Conservation (phyloP, 2,888 invertebrate genomes). For the Embidobia sp. region DNA sequence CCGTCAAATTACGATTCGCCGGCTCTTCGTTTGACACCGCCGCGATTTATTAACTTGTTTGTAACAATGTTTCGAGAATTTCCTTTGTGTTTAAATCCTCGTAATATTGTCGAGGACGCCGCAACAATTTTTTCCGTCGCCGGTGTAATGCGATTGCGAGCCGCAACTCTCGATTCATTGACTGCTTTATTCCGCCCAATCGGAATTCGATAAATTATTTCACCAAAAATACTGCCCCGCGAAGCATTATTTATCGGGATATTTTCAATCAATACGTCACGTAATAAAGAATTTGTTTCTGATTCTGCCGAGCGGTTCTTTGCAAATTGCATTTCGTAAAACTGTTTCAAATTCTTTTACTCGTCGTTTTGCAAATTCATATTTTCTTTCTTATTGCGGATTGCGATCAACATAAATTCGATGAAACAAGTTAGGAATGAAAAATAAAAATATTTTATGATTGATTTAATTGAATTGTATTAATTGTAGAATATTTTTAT, state of each 20-base stretch:
- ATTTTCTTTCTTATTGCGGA: no score
- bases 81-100: constrained; percentile 14
- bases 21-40: constrained; percentile 21
- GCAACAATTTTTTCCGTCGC: constrained; percentile 10
- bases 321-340: no score
- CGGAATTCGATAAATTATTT: constrained; percentile 42
- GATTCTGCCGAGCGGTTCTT: no score
- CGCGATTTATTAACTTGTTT: constrained; percentile 34
- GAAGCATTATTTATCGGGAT: constrained; percentile 15
- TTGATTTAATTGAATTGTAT: no score
- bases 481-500: no score
- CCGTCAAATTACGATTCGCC: constrained; percentile 4
- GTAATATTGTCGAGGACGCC: constrained; percentile 8
- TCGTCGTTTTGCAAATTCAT: no score
- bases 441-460: no score
- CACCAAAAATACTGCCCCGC: constrained; percentile 9
- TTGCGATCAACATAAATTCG: no score
- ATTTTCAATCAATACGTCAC: constrained; percentile 22
- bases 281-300: no score
- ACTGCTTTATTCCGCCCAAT: constrained; percentile 27
- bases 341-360: no score
- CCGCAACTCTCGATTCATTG: constrained; percentile 24
- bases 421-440: no score
- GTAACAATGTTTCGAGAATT: not conserved
- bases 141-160: constrained; percentile 8